Evolutionary conservation across 2,113 vertebrate genomes (phyloP), one percentile per base, ranked within the genome.

Genomic region (Oceanites oceanicus): DNA sequence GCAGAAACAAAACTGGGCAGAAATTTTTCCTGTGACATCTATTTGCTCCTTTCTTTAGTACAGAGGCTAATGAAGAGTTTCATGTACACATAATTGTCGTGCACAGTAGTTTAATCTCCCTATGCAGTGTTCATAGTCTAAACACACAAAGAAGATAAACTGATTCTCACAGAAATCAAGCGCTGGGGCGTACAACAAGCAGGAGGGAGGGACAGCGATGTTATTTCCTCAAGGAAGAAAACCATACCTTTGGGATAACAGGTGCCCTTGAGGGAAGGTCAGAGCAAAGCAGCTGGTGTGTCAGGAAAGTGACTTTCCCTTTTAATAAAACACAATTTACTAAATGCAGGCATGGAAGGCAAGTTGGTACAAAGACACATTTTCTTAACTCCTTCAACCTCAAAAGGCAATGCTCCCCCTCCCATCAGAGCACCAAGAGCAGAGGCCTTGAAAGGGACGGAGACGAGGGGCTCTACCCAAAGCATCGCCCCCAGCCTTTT

Each of bases 1-100:
- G 61, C 83, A 71, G 50, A 92, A 92, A 65, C 61, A 89, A 70
- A 86, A 93, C 68, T 38, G 76, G 88, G 91, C 92, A 97, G 86
- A 78, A 89, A 29, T 88, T 93, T 52, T 70, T 70, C 84, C 84
- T 27, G 27, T 42, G 82, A 70, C 83, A 91, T 62, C 47, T 82
- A 65, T 95, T 94, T 94, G 78, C 53, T 91, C 56, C 53, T 72
- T 94, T 87, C 83, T 95, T 91, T 73, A 89, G 40, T 32, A 55
- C 0, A 0, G 62, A 72, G 45, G 76, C 83, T 92, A 94, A 95
- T 95, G 86, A 97, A 92, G 91, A 97, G 89, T 92, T 97, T 92
- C 89, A 82, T 3, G 59, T 76, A 95, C 89, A 62, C 58, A 25
- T 94, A 92, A 91, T 81, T 92, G 79, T 94, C 94, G 82, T 27